Base-by-base conservation (phyloP, 2,113 vertebrate species). In the Arothron firmamentum region DNA sequence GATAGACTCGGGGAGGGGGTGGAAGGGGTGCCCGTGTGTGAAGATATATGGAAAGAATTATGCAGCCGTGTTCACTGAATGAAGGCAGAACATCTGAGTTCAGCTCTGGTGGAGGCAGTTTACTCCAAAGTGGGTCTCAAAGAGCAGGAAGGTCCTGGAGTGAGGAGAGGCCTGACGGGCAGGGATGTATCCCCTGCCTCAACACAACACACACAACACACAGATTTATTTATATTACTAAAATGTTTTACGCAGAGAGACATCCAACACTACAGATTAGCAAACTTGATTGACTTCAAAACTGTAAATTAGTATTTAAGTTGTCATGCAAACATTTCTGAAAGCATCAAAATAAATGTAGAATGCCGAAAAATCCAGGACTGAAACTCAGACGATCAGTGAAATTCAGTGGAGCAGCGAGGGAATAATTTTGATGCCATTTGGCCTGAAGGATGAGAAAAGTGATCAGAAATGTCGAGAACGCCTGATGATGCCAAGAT, bases 111-210 rank as follows among this genome's bases (percentile, higher is more conserved):
- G 19, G 72, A 69, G 56, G 66, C 48, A 47, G 68, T 69, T 54
- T 63, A 56, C 58, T 65, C 56, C 62, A 64, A 54, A 67, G 71
- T 56, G 58, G 68, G 56, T 53, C 64, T 77, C 18, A 62, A 47
- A 58, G 59, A 64, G 70, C 56, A 38, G 70, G 70, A 56, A 81
- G 57, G 66, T 74, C 77, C 83, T 87, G 84, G 74, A 75, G 70
- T 77, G 71, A 56, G 77, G 62, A 74, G 51, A 55, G 46, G 55
- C 75, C 73, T 67, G 66, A 65, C 63, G 69, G 67, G 79, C 48
- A 74, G 74, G 72, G 60, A 74, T 45, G 19, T 62, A 84, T 77
- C 70, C 84, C 45, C 62, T 74, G 71, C 73, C 63, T 81, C 63
- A 70, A 45, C 6, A 45, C 43, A 45, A 23, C 43, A 45, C 43